Evolutionary conservation across 2,797 vertebrate genomes (phyloP), one percentile per base, ranked within the genome.

Genomic region (Xenops minutus): DNA sequence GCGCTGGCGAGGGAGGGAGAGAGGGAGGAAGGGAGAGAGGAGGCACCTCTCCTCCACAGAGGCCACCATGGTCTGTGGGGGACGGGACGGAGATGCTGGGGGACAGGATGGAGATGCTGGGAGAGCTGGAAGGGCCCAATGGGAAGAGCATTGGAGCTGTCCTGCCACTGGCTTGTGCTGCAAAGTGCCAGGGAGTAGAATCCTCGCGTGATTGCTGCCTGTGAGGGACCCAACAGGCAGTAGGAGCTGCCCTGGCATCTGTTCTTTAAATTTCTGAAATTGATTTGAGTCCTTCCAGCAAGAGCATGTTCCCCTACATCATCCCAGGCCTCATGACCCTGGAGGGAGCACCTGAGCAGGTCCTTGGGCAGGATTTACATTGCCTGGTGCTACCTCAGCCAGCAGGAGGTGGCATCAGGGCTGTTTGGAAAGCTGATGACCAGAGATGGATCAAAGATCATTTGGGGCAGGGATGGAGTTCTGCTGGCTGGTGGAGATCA

Each of bases 141-240:
- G 58, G 77, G 51, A 84, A 76, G 63, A 63, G 41, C 2, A 0
- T 0, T 56, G 86, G 76, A 44, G 54, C 26, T 59, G 56, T 78
- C 10, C 56, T 68, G 44, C n/a, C 62, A 68, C 14, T 62, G 34
- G 49, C 16, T 27, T n/a, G 6, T 52, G 55, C 27, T 62, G 77
- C 66, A 61, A n/a, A 46, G 43, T 2, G 21, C 30, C 56, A 64
- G 58, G 4, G 9, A 69, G 74, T 62, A 58, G 84, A 59, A n/a
- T 66, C 58, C 24, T 39, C 0, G 0, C 32, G 71, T 0, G 0
- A 37, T 7, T 1, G 0, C 46, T 61, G 66, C 27, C 34, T 9
- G 26, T 2, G 0, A 74, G 52, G 17, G 55, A 76, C 43, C 32
- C 72, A 79, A 10, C 44, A 19, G 66, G 44, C 72, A 64, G 68